phyloP scores from a whole-genome alignment of 2,113 vertebrate species.

The Redunca redunca region DNA sequence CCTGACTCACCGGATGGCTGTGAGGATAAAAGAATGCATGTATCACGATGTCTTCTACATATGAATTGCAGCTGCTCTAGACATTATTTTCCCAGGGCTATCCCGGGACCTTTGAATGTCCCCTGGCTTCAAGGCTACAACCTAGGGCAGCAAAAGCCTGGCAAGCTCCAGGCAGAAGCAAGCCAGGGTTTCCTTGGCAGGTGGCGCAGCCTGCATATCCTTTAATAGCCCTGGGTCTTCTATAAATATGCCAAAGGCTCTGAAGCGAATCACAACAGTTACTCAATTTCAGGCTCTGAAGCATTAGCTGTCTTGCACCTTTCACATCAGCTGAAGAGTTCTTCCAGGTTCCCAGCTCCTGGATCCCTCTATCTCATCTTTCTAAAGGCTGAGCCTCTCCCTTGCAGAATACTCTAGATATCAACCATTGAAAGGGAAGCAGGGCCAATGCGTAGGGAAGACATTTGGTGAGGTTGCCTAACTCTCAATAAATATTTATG shows the following conservation, averaged over 20 bases:
- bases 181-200: slow-evolving; percentile 54
- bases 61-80: not conserved
- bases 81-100: not conserved
- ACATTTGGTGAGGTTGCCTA: slow-evolving; percentile 5
- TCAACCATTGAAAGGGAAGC: not conserved
- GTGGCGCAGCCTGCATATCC: slow-evolving; percentile 45
- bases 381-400: not conserved
- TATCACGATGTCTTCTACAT: not conserved
- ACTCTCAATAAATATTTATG: slow-evolving; percentile 45
- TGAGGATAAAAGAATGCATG: not conserved
- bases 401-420: not conserved
- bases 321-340: slow-evolving; percentile 29
- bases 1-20: accelerated
- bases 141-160: not conserved
- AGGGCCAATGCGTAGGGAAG: not conserved
- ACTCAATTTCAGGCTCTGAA: slow-evolving; percentile 66
- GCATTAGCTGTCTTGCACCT: slow-evolving; percentile 33
- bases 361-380: not conserved
- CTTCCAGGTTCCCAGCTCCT: not conserved
- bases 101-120: not conserved
- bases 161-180: not conserved
- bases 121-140: slow-evolving; percentile 25
- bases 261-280: slow-evolving; percentile 46
- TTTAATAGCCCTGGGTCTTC: slow-evolving; percentile 42
- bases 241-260: slow-evolving; percentile 65